Evolutionary conservation across 2,113 vertebrate species (phyloP).

Genomic region (Scomber scombrus): DNA sequence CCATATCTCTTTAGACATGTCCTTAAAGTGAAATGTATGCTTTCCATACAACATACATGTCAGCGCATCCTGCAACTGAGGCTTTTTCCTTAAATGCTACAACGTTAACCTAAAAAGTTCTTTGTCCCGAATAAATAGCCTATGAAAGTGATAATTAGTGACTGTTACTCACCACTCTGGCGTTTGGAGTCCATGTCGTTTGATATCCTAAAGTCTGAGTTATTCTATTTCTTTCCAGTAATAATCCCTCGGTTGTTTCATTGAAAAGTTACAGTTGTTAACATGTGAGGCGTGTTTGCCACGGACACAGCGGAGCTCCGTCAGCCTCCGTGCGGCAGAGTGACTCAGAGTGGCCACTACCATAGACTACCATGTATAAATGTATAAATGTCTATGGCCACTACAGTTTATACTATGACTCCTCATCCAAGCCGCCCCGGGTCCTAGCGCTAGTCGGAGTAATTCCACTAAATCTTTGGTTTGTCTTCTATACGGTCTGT

Average conservation of each 20-base stretch:
- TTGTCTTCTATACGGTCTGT: not conserved
- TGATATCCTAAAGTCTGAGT: not conserved
- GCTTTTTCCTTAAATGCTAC: too few relatives aligned
- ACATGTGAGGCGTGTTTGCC: conserved; percentile 29
- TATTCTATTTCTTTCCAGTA: conserved; percentile 11
- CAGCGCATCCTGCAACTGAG: too few relatives aligned
- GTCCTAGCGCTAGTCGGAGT: conserved; percentile 43
- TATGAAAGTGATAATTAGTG: conserved; percentile 1
- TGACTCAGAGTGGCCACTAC: conserved; percentile 60
- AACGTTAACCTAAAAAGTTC: not conserved
- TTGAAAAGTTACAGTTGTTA: conserved; percentile 27
- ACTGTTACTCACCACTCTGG: conserved; percentile 70
- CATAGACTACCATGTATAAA: too few relatives aligned
- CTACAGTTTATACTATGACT: conserved; percentile 46
- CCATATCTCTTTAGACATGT: too few relatives aligned
- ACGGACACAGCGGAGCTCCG: not conserved
- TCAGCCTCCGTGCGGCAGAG: conserved; percentile 35
- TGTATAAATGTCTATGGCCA: conserved; percentile 14
- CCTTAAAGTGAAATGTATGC: too few relatives aligned
- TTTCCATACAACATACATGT: too few relatives aligned
- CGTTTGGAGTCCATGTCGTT: conserved; percentile 71
- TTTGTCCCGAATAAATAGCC: not conserved
- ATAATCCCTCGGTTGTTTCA: conserved; percentile 38
- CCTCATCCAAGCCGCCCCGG: conserved; percentile 28
- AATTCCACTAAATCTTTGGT: too few relatives aligned